Percentiles rank a stretch among this genome's conserved stretches.
phyloP scores from a whole-genome alignment of 2,888 invertebrate species.

The Drosophila atripex region DNA sequence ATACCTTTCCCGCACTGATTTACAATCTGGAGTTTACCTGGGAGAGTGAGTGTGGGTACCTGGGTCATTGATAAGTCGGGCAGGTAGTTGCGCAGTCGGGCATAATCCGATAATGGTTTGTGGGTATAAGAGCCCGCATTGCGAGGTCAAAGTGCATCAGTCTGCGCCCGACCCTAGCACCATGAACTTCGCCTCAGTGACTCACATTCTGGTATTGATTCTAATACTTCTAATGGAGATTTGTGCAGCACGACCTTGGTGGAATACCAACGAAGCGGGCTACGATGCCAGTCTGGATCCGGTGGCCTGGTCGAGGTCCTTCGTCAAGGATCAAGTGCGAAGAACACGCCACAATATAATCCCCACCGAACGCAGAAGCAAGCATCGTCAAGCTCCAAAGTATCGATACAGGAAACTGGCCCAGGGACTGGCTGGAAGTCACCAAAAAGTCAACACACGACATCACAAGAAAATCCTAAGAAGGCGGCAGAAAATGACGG shows the following conservation, averaged over 20 bases:
- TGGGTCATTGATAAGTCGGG: slow-evolving; percentile 26
- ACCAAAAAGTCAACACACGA: slow-evolving; percentile 6
- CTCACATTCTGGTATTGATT: slow-evolving; percentile 16
- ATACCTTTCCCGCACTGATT: slow-evolving; percentile 28
- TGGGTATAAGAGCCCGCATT: slow-evolving; percentile 49
- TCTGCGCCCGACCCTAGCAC: slow-evolving; percentile 40
- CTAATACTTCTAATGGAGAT: slow-evolving; percentile 14
- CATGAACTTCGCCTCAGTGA: slow-evolving; percentile 30
- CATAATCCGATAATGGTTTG: slow-evolving; percentile 26
- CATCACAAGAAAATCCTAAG: slow-evolving; percentile 33
- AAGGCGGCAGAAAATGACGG: slow-evolving; percentile 47
- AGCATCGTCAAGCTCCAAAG: slow-evolving; percentile 6
- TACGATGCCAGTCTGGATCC: slow-evolving; percentile 82
- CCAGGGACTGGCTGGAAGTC: neutral
- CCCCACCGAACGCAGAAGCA: slow-evolving; percentile 2
- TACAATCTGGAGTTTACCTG: slow-evolving; percentile 28
- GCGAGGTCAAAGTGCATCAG: slow-evolving; percentile 64
- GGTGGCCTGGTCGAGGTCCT: slow-evolving; percentile 77
- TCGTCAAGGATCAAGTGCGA: slow-evolving; percentile 75
- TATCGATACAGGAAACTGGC: slow-evolving; percentile 8
- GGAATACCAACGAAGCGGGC: slow-evolving; percentile 52
- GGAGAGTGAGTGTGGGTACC: slow-evolving; percentile 15
- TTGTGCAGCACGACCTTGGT: slow-evolving; percentile 61
- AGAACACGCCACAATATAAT: slow-evolving; percentile 58
- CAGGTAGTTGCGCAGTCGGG: slow-evolving; percentile 29